These are phyloP conservation scores for Phrynocephalus forsythii DNA, from an alignment of 2,797 vertebrate genomes.

Conservation along the genomic window DNA sequence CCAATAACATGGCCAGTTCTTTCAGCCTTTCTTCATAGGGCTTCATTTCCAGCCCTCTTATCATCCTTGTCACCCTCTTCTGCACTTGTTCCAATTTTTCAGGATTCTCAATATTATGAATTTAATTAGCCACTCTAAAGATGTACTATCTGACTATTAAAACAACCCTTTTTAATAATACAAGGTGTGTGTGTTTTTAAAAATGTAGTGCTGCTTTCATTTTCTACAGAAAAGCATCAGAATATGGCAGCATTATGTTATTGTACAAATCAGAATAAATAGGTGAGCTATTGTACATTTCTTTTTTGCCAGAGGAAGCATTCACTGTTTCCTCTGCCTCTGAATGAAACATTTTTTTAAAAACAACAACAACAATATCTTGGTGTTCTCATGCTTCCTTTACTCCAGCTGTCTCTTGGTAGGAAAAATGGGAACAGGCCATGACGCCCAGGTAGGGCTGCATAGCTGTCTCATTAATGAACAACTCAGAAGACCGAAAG, in stretches of 20 bases:
- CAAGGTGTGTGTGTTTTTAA: neutral
- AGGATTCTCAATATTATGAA: too few species aligned
- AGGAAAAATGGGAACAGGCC: constrained; percentile 31
- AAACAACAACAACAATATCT: constrained; percentile 4
- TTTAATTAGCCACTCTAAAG: too few species aligned
- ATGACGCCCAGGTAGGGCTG: neutral
- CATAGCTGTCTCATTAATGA: constrained; percentile 13
- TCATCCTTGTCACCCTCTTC: too few species aligned
- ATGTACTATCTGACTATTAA: too few species aligned
- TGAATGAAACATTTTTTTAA: constrained; percentile 24
- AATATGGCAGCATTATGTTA: neutral
- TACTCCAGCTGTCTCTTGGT: neutral
- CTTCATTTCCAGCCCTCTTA: too few species aligned
- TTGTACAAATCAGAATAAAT: constrained; percentile 1
- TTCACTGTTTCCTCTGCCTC: constrained; percentile 5
- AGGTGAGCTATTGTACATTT: constrained; percentile 1
- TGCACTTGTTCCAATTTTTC: too few species aligned
- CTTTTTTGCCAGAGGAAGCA: neutral
- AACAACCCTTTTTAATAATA: too few species aligned
- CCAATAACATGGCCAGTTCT: too few species aligned
- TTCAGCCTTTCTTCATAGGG: too few species aligned
- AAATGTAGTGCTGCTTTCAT: neutral
- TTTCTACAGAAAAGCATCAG: neutral
- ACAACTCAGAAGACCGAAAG: too few species aligned
- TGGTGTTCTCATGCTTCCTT: neutral